phyloP scores from a whole-genome alignment of 2,797 vertebrate genomes.

The Schizopygopsis pylzovi region DNA sequence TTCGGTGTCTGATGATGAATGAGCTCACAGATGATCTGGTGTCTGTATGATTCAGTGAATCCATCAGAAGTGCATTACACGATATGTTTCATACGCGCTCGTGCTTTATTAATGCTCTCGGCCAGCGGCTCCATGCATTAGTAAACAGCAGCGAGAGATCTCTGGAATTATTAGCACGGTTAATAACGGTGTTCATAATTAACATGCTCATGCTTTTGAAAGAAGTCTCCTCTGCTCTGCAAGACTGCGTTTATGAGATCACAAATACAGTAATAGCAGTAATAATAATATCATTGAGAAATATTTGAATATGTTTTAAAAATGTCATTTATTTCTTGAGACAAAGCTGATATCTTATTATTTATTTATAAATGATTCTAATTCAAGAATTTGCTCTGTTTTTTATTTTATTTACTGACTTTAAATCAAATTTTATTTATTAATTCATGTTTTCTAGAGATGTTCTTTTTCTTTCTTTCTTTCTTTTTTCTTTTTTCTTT shows the following conservation, averaged over 20 bases:
- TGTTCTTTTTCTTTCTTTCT: background rate
- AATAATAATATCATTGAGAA: too few relatives aligned
- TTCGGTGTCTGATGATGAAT: background rate
- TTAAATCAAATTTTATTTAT: background rate
- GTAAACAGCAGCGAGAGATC: background rate
- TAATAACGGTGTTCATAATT: too few relatives aligned
- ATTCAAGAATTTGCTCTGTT: background rate
- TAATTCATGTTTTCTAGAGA: too few relatives aligned
- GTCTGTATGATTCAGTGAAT: constrained; percentile 27
- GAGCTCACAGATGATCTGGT: constrained; percentile 2
- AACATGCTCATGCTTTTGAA: background rate
- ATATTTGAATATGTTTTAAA: background rate
- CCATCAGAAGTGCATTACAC: constrained; percentile 11
- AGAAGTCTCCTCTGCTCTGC: background rate
- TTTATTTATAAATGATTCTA: too few relatives aligned
- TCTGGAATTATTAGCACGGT: background rate
- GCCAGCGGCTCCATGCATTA: constrained; percentile 4
- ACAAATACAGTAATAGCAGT: background rate
- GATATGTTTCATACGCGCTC: constrained; percentile 51
- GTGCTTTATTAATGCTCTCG: constrained; percentile 15
- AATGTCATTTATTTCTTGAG: background rate
- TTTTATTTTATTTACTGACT: background rate
- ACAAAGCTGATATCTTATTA: background rate
- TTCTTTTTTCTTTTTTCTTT: too few relatives aligned
- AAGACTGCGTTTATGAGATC: background rate